These are phyloP conservation scores for Agonum fuliginosum DNA, from an alignment of 2,888 invertebrate species.

Conservation along the genomic window DNA sequence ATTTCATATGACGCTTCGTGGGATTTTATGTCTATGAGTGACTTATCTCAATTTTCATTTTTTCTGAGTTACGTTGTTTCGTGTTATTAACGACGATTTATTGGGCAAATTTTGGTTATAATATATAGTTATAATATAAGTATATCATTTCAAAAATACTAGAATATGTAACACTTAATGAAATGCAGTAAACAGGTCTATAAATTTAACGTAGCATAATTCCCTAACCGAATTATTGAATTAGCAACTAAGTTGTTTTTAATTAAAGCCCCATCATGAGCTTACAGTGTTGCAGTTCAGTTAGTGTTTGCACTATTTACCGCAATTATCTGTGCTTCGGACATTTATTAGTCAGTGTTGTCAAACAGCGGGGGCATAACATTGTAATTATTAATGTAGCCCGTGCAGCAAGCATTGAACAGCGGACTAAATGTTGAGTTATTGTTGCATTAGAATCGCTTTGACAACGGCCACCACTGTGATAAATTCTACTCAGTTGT, in stretches of 20 bases:
- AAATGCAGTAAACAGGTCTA: neutral
- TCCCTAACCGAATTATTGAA: neutral
- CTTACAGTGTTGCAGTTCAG: conserved; percentile 3
- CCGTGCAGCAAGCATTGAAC: too few relatives aligned
- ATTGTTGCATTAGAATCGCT: conserved; percentile 30
- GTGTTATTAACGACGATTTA: too few relatives aligned
- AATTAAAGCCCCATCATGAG: conserved; percentile 8
- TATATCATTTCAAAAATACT: neutral
- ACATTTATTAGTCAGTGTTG: conserved; percentile 25
- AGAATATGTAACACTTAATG: neutral
- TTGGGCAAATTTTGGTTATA: neutral
- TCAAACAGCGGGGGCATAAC: conserved; percentile 2
- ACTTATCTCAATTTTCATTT: too few relatives aligned
- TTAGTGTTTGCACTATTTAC: conserved; percentile 26
- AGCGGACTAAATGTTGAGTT: conserved; percentile 21
- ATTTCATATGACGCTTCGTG: too few relatives aligned
- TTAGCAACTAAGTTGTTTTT: conserved; percentile 24
- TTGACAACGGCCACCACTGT: neutral
- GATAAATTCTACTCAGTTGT: conserved; percentile 10
- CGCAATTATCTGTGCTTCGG: conserved; percentile 35
- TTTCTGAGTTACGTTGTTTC: too few relatives aligned
- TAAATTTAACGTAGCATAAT: neutral
- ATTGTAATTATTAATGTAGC: conserved; percentile 36
- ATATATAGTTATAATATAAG: neutral
- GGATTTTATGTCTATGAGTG: too few relatives aligned